Conservation (phyloP, 2,113 vertebrate species). For the Cavia porcellus region DNA sequence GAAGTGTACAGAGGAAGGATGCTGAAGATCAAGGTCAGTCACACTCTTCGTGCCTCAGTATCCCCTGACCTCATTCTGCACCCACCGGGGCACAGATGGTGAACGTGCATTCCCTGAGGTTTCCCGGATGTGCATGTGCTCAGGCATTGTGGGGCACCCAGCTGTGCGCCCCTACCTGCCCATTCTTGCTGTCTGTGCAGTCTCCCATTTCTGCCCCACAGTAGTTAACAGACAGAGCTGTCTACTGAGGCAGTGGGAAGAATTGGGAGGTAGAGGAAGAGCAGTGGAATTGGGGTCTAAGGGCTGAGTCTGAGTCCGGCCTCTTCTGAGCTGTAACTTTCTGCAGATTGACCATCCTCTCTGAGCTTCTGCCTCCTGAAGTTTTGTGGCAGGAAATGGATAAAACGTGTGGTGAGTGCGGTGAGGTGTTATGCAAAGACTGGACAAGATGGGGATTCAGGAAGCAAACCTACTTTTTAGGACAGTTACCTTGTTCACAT, state of each 20-base stretch:
- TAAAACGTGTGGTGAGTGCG: fast-evolving
- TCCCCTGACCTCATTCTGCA: not conserved
- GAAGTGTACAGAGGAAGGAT: not conserved
- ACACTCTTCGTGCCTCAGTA: fast-evolving
- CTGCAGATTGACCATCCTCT: not conserved
- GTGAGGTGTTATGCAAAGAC: not conserved
- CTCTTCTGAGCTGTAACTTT: not conserved
- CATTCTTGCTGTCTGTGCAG: not conserved
- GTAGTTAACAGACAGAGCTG: not conserved
- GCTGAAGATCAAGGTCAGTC: not conserved
- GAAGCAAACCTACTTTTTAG: not conserved
- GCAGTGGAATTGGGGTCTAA: not conserved
- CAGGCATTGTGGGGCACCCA: not conserved
- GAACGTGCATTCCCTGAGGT: fast-evolving
- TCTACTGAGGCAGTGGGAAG: not conserved
- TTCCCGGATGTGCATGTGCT: not conserved
- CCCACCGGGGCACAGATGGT: not conserved
- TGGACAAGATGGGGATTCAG: not conserved
- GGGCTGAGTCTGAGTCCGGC: not conserved
- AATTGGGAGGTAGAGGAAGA: not conserved
- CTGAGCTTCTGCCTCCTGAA: not conserved
- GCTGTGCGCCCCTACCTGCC: not conserved
- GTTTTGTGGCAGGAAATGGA: not conserved
- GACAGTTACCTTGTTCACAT: not conserved
- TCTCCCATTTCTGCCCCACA: not conserved